phyloP scores from a whole-genome alignment of 2,888 invertebrate species.

The Parnassius apollo region DNA sequence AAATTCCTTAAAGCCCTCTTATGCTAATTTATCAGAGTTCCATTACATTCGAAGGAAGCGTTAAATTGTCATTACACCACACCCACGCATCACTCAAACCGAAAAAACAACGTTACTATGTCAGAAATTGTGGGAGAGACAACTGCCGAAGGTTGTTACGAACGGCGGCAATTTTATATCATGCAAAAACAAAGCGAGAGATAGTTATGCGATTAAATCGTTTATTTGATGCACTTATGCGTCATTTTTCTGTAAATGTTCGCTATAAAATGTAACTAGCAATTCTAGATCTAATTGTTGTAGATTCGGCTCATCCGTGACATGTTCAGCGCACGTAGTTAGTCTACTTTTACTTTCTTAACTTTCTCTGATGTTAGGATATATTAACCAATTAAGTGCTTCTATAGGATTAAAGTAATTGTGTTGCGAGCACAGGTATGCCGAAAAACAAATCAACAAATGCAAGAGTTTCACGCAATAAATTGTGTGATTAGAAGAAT shows the following conservation, averaged over 20 bases:
- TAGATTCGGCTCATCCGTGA: slow-evolving; percentile 25
- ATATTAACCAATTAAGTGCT: slow-evolving; percentile 26
- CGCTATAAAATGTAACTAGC: slow-evolving; percentile 9
- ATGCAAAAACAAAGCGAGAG: slow-evolving; percentile 2
- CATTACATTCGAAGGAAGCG: slow-evolving; percentile 11
- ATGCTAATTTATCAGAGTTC: slow-evolving; percentile 20
- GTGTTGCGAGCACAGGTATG: no score
- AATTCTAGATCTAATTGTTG: slow-evolving; percentile 23
- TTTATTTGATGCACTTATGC: slow-evolving; percentile 5
- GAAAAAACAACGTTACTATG: neutral
- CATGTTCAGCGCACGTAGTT: slow-evolving; percentile 18
- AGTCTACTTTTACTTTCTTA: slow-evolving; percentile 26
- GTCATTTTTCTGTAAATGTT: neutral
- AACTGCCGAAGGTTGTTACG: slow-evolving; percentile 4
- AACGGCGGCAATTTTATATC: slow-evolving; percentile 10
- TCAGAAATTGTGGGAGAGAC: neutral
- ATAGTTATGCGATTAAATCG: slow-evolving; percentile 5
- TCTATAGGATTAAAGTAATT: slow-evolving; percentile 4
- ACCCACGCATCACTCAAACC: slow-evolving; percentile 8
- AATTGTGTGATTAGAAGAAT: slow-evolving; percentile 15
- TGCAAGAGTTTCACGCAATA: slow-evolving; percentile 18
- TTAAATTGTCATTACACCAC: slow-evolving; percentile 1
- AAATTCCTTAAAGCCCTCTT: slow-evolving; percentile 7
- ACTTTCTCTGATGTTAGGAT: slow-evolving; percentile 25
- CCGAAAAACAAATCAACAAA: no score